Base-by-base conservation (phyloP, 2,888 invertebrate genomes). In the Acleris emargana region DNA sequence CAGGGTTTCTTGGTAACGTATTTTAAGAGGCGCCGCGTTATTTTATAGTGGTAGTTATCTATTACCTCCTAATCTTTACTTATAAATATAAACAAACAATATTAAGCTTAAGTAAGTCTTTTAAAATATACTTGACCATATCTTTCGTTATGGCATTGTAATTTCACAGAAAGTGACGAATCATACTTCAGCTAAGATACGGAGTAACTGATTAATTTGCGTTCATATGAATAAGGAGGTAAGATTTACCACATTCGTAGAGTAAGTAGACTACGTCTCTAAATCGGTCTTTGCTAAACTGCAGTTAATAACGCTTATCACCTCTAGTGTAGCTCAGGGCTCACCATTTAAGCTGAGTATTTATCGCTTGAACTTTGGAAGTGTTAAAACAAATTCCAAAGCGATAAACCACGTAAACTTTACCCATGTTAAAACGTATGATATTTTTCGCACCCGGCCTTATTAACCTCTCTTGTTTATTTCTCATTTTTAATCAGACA, bases 271-370 rank as follows among this genome's bases (percentile, higher is more conserved):
- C 54, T 54, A 49, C 55, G 60, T 51, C 59, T 45, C 57, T 61
- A 25, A 54, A 60, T 43, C 59, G 64, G 54, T 60, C 59, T 66
- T 61, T 61, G 57, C 66, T 57, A 51, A 51, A 47, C 57, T 66
- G 60, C 45, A 66, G 51, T 58, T 58, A 58, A 61, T 66, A 66
- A 55, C 47, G 45, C 66, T 66, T 66, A 66, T 50, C 66, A 66
- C 60, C 42, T 66, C 66, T 51, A 49, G 58, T 58, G 32, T 55
- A 66, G 57, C 51, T 66, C 53, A 50, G 32, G 16, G 49, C 60
- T 51, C 32, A 51, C 51, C 59, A 51, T 61, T 66, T 61, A 42
- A 43, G 45, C 57, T 57, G 20, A 51, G n/a, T 64, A 60, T 66
- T 51, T 60, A 55, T 52, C 45, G 42, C 32, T 22, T 61, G 22